phyloP scores from a whole-genome alignment of 2,113 vertebrate genomes.

The Neolamprologus sp. region DNA sequence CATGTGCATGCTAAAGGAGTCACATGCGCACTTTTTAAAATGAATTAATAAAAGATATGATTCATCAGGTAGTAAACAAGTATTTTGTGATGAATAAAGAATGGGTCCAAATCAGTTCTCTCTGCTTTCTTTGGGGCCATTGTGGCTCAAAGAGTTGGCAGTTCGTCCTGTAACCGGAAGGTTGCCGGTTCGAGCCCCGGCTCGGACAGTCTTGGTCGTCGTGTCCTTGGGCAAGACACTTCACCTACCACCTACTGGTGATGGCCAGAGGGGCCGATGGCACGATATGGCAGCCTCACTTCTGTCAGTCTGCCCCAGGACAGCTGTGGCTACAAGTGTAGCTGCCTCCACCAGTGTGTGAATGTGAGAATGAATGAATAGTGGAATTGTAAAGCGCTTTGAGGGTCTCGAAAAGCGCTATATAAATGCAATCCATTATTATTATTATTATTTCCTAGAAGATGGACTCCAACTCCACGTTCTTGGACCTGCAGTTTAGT shows the following conservation, averaged over 20 bases:
- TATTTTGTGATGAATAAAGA: not conserved
- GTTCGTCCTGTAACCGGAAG: rapidly evolving
- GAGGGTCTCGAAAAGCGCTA: not conserved
- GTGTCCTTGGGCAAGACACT: not conserved
- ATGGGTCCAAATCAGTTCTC: not conserved
- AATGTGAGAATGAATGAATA: not conserved
- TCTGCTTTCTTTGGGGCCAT: not conserved
- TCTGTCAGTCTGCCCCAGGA: not conserved
- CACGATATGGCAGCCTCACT: rapidly evolving
- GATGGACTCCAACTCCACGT: not conserved
- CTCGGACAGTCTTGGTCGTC: rapidly evolving
- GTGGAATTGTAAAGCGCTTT: not conserved
- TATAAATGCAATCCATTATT: not conserved
- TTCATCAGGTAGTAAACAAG: not conserved
- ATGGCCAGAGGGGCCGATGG: not conserved
- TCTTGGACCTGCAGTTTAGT: not conserved
- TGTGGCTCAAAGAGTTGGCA: not conserved
- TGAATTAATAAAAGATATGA: not conserved
- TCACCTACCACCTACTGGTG: not conserved
- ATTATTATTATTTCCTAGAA: not conserved
- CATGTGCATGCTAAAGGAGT: not conserved
- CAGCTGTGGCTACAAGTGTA: not conserved
- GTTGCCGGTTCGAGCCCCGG: not conserved
- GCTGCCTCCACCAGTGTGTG: not conserved
- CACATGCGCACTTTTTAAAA: not conserved